Percentiles rank a stretch among this genome's conserved stretches.
Evolutionary conservation across 2,797 vertebrate species (phyloP).

Genomic region (Chrosomus eos): DNA sequence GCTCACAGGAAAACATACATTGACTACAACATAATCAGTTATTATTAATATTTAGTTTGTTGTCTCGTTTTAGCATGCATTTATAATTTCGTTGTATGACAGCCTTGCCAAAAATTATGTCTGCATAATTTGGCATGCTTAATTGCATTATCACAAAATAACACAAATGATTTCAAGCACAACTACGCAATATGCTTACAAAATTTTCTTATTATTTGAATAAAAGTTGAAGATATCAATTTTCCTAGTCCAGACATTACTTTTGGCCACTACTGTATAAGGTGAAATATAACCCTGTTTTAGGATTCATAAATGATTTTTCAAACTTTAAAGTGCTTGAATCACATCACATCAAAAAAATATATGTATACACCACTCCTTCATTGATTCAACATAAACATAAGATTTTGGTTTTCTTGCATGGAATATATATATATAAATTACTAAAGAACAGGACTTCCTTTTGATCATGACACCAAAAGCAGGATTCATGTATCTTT

Average conservation of each 20-base stretch:
- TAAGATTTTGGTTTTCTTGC: background rate
- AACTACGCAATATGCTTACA: background rate
- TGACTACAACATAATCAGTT: background rate
- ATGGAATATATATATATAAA: background rate
- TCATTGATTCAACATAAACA: conserved; percentile 26
- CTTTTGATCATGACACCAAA: background rate
- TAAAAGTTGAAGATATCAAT: background rate
- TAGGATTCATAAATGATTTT: background rate
- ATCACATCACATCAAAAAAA: conserved; percentile 5
- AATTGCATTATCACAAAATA: background rate
- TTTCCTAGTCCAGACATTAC: background rate
- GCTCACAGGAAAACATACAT: background rate
- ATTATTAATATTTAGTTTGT: background rate
- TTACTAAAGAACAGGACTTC: background rate
- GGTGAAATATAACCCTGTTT: background rate
- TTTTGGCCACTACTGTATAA: background rate
- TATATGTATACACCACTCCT: conserved; percentile 12
- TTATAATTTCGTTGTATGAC: background rate
- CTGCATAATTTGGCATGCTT: background rate
- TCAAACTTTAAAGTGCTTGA: conserved; percentile 37
- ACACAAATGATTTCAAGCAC: background rate
- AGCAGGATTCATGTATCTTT: background rate
- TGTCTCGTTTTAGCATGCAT: background rate
- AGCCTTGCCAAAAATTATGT: background rate
- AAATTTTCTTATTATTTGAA: background rate